Evolutionary conservation across 2,113 vertebrate genomes (phyloP).

Genomic region (Esox niger): DNA sequence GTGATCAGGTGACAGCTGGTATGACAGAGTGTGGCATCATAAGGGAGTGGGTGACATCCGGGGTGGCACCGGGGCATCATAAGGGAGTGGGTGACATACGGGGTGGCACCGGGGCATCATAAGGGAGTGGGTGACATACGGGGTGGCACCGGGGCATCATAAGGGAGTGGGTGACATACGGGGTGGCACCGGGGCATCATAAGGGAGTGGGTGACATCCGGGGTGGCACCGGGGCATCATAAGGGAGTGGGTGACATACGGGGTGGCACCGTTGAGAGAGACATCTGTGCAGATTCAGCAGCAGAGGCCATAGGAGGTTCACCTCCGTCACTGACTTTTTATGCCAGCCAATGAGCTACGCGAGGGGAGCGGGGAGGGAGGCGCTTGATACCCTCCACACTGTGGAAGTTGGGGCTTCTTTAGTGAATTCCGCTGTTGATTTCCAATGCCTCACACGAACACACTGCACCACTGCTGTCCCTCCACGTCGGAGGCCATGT

Average conservation of each 20-base stretch:
- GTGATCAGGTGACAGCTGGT: constrained; percentile 29
- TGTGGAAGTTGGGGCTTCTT: not conserved
- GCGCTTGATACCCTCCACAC: not conserved
- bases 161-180: constrained; percentile 37
- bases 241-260: constrained; percentile 37
- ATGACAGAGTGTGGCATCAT: constrained; percentile 43
- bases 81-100: constrained; percentile 37
- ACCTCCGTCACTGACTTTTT: constrained; percentile 45
- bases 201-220: constrained; percentile 37
- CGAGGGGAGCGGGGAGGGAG: no score
- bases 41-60: constrained; percentile 37
- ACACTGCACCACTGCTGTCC: not conserved
- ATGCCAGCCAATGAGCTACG: constrained; percentile 38
- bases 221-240: constrained; percentile 37
- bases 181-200: constrained; percentile 43
- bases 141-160: constrained; percentile 43
- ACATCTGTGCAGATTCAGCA: constrained; percentile 50
- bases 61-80: constrained; percentile 43
- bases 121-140: constrained; percentile 37
- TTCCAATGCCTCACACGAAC: not conserved
- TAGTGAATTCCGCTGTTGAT: not conserved
- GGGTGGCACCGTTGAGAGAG: constrained; percentile 39
- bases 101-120: constrained; percentile 43
- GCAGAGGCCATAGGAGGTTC: constrained; percentile 22
- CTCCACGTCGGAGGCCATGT: not conserved